Evolutionary conservation across 2,797 vertebrate genomes (phyloP).

Genomic region (Sphaeramia orbicularis): DNA sequence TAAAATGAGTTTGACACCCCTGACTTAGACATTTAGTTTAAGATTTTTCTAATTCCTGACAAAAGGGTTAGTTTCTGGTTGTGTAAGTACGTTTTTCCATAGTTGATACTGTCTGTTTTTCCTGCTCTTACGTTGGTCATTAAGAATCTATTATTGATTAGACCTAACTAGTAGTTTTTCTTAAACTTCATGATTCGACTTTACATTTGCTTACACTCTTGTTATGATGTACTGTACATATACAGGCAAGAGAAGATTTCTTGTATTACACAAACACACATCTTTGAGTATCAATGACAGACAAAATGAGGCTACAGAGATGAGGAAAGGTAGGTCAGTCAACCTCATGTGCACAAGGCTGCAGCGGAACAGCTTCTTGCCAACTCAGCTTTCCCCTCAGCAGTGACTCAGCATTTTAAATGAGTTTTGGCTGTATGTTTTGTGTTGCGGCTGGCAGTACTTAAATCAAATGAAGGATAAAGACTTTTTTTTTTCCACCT

Average conservation of each 20-base stretch:
- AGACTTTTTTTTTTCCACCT: slow-evolving; percentile 52
- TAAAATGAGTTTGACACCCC: too few species aligned
- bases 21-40: too few species aligned
- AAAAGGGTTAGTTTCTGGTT: too few species aligned
- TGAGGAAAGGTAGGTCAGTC: slow-evolving; percentile 17
- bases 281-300: neutral
- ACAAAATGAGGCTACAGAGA: neutral
- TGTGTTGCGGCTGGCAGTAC: slow-evolving; percentile 45
- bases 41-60: too few species aligned
- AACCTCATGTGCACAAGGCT: slow-evolving; percentile 27
- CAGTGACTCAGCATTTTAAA: slow-evolving; percentile 69
- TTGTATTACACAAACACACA: neutral
- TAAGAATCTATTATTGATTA: too few species aligned
- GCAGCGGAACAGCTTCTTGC: slow-evolving; percentile 46
- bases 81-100: too few species aligned
- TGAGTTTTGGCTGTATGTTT: slow-evolving; percentile 44
- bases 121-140: too few species aligned
- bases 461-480: slow-evolving; percentile 72
- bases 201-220: too few species aligned
- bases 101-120: too few species aligned
- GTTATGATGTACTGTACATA: too few species aligned
- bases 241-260: neutral
- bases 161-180: too few species aligned
- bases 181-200: too few species aligned
- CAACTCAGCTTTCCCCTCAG: slow-evolving; percentile 43